Conservation (phyloP, 2,113 vertebrate genomes). For the Lophura nycthemera region DNA sequence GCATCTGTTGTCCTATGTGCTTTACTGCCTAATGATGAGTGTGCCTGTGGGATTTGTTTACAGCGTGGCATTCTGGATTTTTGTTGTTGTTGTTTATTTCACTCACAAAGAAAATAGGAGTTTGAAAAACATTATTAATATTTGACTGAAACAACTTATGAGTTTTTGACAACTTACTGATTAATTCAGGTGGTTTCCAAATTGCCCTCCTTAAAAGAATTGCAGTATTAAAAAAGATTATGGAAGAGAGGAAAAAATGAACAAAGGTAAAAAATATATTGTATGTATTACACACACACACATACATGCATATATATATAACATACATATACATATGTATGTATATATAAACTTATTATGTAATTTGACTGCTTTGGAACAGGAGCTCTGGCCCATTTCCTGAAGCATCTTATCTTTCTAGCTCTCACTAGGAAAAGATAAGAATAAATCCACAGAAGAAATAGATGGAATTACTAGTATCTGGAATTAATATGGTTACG, state of each 20-base stretch:
- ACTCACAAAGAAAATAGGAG: background rate
- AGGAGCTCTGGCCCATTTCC: background rate
- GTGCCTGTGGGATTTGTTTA: background rate
- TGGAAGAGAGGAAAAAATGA: background rate
- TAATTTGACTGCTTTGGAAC: background rate
- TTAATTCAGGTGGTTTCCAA: constrained; percentile 17
- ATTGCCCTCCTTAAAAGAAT: background rate
- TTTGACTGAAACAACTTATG: background rate
- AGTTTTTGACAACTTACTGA: background rate
- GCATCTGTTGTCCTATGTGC: constrained; percentile 45
- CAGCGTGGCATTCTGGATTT: background rate
- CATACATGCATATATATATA: too few relatives aligned
- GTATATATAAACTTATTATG: background rate
- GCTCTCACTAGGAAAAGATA: background rate
- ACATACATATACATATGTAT: background rate
- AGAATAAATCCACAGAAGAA: background rate
- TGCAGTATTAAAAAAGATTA: background rate
- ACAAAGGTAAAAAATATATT: background rate
- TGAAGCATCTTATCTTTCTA: background rate
- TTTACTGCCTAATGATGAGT: constrained; percentile 41
- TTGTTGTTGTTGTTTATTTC: background rate
- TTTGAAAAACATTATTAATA: constrained; percentile 27
- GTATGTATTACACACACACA: background rate
- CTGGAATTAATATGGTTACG: background rate
- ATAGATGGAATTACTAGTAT: background rate